Evolutionary conservation across 2,113 vertebrate genomes (phyloP).

Genomic region (Sceloporus tristichus): DNA sequence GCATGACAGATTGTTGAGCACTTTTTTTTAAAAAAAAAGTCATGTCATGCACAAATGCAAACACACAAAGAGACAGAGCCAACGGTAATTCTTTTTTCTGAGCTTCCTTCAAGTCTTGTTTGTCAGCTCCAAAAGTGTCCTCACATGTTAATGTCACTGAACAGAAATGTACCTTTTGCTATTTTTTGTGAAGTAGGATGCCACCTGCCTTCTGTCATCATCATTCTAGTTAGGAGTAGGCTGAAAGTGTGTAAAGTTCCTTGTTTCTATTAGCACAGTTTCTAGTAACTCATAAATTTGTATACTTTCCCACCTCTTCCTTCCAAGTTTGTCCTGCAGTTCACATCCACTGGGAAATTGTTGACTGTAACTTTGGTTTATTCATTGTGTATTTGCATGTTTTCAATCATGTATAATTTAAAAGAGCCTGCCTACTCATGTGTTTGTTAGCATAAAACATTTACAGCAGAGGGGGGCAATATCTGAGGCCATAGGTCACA

Average conservation of each 20-base stretch:
- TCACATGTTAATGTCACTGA: slow-evolving; percentile 20
- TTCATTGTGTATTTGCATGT: neutral
- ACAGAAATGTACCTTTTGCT: neutral
- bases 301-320: neutral
- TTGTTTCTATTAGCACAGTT: neutral
- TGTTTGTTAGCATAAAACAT: neutral
- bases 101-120: slow-evolving; percentile 3
- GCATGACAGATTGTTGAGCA: neutral
- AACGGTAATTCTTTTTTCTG: neutral
- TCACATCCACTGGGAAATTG: neutral
- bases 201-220: neutral
- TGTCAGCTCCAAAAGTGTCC: slow-evolving; percentile 1
- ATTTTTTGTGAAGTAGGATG: neutral
- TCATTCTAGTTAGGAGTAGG: neutral
- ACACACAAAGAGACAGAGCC: neutral
- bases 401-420: neutral
- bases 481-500: too few species aligned
- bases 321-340: neutral
- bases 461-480: too few species aligned
- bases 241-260: neutral
- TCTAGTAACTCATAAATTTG: neutral
- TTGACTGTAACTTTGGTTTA: slow-evolving; percentile 28
- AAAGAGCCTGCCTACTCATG: neutral
- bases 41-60: neutral
- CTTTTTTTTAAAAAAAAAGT: neutral